A percentile compares a stretch with the other conserved stretches of the same genome.
Evolutionary conservation across 2,113 vertebrate genomes (phyloP).

Genomic region (Hemibagrus wyckioides): DNA sequence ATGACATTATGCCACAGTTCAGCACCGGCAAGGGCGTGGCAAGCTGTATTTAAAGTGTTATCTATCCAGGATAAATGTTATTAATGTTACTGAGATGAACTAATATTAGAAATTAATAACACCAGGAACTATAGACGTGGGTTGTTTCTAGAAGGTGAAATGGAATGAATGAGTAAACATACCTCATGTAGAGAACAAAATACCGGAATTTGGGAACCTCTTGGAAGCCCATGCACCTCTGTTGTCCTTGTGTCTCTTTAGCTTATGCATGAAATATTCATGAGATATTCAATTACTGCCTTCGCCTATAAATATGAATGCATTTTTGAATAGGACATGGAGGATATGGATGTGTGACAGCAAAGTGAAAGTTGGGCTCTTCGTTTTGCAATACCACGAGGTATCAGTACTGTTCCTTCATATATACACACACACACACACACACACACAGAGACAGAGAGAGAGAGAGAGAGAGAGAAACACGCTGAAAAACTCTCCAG

Average conservation of each 20-base stretch:
- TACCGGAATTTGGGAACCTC: neutral
- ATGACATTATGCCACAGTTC: neutral
- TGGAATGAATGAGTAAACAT: neutral
- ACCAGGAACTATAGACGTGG: neutral
- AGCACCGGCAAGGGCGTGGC: neutral
- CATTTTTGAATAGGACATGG: neutral
- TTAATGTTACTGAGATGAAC: neutral
- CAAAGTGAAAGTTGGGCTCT: neutral
- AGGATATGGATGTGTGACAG: neutral
- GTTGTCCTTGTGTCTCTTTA: neutral
- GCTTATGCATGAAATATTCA: constrained; percentile 16
- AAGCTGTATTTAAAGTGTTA: neutral
- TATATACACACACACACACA: neutral
- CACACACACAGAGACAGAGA: constrained; percentile 6
- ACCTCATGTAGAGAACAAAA: neutral
- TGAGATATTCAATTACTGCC: constrained; percentile 6
- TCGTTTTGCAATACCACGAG: neutral
- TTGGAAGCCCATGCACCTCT: neutral
- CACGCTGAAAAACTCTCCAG: neutral
- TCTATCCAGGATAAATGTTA: neutral
- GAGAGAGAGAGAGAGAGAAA: neutral
- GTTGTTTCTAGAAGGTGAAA: neutral
- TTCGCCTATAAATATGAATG: neutral
- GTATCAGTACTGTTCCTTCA: neutral
- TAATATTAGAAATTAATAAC: no score